phyloP scores from a whole-genome alignment of 2,888 invertebrate genomes.

The Drosophila meridionalis region DNA sequence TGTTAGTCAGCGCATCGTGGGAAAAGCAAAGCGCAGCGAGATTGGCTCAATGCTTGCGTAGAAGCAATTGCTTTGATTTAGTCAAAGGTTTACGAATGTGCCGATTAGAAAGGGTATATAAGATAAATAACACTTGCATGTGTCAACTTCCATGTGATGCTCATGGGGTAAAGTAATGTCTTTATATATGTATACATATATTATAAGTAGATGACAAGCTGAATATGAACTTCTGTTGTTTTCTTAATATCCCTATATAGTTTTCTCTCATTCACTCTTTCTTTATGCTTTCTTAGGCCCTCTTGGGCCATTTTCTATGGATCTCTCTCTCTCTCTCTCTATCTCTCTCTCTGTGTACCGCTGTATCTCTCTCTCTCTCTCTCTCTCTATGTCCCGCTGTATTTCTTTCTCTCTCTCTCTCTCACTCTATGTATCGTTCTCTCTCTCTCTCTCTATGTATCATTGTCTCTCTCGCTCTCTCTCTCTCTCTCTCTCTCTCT shows the following conservation, averaged over 20 bases:
- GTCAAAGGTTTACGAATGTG: not conserved
- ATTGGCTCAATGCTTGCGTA: not conserved
- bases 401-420: not conserved
- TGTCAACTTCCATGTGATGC: not conserved
- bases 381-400: not conserved
- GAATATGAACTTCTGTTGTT: not conserved
- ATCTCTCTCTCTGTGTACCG: not conserved
- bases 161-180: not conserved
- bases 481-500: too few relatives aligned
- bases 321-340: not conserved
- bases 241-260: too few relatives aligned
- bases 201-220: not conserved
- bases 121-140: not conserved
- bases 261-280: not conserved
- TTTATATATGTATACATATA: too few relatives aligned
- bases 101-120: not conserved
- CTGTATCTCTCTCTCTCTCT: not conserved
- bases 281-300: not conserved
- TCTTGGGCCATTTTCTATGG: too few relatives aligned
- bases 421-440: too few relatives aligned
- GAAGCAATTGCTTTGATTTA: slow-evolving; percentile 4
- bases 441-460: not conserved
- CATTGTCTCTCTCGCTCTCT: not conserved
- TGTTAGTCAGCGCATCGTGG: slow-evolving; percentile 65
- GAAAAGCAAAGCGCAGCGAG: slow-evolving; percentile 34